Percentiles rank a stretch among this genome's conserved stretches.
These are phyloP conservation scores for Drosophila subquinaria DNA, from an alignment of 2,888 invertebrate genomes.

Conservation along the genomic window DNA sequence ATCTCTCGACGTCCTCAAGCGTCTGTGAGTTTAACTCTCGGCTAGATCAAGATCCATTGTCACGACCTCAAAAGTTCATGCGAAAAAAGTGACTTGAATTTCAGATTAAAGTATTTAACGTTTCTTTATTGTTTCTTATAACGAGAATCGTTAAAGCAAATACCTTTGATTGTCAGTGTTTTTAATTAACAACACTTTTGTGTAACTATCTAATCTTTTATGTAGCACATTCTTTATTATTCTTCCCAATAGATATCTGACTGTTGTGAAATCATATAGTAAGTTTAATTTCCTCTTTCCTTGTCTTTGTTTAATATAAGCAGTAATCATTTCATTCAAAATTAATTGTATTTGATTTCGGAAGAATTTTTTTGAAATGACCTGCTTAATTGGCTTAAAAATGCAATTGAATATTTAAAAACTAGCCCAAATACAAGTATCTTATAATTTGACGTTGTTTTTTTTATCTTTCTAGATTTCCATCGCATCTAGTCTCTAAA, in stretches of 20 bases:
- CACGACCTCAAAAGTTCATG: slow-evolving; percentile 71
- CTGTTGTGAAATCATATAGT: too few relatives aligned
- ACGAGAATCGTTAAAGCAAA: slow-evolving; percentile 21
- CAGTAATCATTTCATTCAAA: not conserved
- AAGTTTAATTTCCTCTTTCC: not conserved
- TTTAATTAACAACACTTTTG: slow-evolving; percentile 44
- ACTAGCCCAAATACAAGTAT: slow-evolving; percentile 4
- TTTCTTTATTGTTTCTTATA: slow-evolving; percentile 23
- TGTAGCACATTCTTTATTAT: slow-evolving; percentile 15
- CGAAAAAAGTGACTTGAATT: slow-evolving; percentile 42
- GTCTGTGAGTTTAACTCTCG: slow-evolving; percentile 21
- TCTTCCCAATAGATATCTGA: not conserved
- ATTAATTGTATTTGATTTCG: not conserved
- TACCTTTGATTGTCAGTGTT: slow-evolving; percentile 18
- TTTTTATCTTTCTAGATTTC: slow-evolving; percentile 18
- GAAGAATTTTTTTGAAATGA: not conserved
- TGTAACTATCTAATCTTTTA: slow-evolving; percentile 43
- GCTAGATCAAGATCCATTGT: slow-evolving; percentile 67
- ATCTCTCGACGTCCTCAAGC: slow-evolving; percentile 24
- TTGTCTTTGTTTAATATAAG: not conserved
- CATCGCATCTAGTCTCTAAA: slow-evolving; percentile 2
- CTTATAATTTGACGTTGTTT: slow-evolving; percentile 6
- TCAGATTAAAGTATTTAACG: slow-evolving; percentile 23
- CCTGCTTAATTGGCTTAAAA: not conserved
- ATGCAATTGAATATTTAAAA: slow-evolving; percentile 15